Evolutionary conservation across 1,140 invertebrate species (phyloP), one percentile per base, ranked within the genome.

Genomic region (Rhynchophorus ferrugineus): DNA sequence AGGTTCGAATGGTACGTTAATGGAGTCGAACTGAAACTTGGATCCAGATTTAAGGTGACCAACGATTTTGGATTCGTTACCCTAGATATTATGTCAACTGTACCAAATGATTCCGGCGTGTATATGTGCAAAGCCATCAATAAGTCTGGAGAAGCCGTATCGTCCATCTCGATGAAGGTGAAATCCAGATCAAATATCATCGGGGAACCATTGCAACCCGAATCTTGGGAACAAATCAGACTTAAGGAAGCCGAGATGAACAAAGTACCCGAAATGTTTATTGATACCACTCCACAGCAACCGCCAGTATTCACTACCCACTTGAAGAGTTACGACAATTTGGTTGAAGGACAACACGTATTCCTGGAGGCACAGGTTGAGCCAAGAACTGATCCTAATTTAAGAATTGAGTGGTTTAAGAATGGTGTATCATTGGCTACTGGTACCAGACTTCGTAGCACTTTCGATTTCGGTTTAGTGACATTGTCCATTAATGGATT

Each of bases 31-130:
- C 74, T 94, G 46, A 86, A 94, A 77, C 84, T 90, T 81, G 89
- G 87, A 82, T 90, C 91, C 46, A 78, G 91, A 48, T 87, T 93
- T 74, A 85, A 85, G 54, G 87, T 89, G 7, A 92, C 82, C 45
- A 86, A 95, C 65, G 92, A 95, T 66, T 96, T 96, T 71, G 93
- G 93, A 38, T 93, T 91, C 67, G 89, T 95, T 2, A 95, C 91
- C 1, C 71, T 96, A 60, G 91, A 96, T 63, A 93, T 96, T 42
- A 81, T 83, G 61, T 85, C 86, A 14, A 87, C 89, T 3, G 89
- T 95, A 37, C 76, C 87, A 3, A 85, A 93, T 69, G 93, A 96
- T 72, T 86, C 89, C 43, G 93, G 93, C 17, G 77, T 94, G 0
- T 95, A 95, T 67, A 91, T 89, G 74, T 95, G 91, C 64, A 92